Evolutionary conservation across 2,113 vertebrate genomes (phyloP).

Genomic region (Panthera tigris): DNA sequence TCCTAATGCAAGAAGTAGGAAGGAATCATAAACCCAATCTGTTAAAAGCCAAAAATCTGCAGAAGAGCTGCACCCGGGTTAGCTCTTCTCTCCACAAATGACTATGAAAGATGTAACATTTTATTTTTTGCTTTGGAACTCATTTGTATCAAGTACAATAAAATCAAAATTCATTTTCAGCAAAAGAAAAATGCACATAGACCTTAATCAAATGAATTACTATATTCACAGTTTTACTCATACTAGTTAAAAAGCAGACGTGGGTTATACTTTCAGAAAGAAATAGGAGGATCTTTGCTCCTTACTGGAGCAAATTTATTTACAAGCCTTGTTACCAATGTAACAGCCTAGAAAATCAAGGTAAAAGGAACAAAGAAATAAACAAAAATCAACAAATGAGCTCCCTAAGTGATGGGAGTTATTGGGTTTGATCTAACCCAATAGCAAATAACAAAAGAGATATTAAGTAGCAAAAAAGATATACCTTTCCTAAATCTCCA

Average conservation of each 20-base stretch:
- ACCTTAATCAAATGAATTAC: not conserved
- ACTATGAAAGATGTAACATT: not conserved
- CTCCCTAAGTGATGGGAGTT: not conserved
- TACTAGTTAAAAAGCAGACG: not conserved
- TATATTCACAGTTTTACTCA: not conserved
- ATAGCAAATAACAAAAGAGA: slow-evolving; percentile 8
- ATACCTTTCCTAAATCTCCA: not conserved
- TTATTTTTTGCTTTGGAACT: slow-evolving; percentile 1
- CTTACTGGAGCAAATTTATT: not conserved
- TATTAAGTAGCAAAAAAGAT: not conserved
- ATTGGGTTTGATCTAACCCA: not conserved
- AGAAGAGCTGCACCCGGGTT: not conserved
- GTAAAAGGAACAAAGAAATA: not conserved
- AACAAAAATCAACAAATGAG: not conserved
- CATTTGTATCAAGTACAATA: slow-evolving; percentile 26
- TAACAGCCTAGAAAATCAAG: not conserved
- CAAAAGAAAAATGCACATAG: not conserved
- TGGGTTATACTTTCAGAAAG: not conserved
- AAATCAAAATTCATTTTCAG: slow-evolving; percentile 29
- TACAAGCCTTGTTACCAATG: not conserved
- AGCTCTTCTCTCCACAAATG: not conserved
- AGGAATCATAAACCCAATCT: not conserved
- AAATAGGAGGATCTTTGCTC: not conserved
- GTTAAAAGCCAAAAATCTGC: not conserved
- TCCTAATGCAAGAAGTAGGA: not conserved